These are phyloP conservation scores for Zingel zingel DNA, from an alignment of 2,113 vertebrate species.

Conservation along the genomic window DNA sequence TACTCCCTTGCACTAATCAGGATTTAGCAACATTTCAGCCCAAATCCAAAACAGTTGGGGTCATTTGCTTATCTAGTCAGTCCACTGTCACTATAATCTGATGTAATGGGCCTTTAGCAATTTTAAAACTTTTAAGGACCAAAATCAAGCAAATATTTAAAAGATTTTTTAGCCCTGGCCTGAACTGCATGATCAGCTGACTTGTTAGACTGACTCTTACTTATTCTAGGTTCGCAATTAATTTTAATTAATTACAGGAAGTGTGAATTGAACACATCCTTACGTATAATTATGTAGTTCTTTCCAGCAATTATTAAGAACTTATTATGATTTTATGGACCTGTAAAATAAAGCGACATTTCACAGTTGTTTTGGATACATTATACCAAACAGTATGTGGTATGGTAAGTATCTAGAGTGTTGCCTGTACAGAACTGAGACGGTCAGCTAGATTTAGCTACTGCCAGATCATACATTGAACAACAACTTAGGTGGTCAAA, in stretches of 20 bases:
- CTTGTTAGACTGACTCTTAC: not conserved
- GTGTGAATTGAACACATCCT: not conserved
- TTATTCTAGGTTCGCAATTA: not conserved
- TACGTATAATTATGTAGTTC: not conserved
- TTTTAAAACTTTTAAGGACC: no score
- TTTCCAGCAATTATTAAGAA: not conserved
- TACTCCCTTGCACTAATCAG: no score
- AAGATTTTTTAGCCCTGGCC: no score
- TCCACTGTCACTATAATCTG: not conserved
- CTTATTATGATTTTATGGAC: not conserved
- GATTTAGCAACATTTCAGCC: no score
- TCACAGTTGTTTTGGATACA: not conserved
- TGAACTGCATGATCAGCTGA: no score
- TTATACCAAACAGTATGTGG: not conserved
- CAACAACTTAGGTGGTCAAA: constrained; percentile 44
- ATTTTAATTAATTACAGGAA: not conserved
- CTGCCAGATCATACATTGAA: constrained; percentile 14
- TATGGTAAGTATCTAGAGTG: constrained; percentile 44
- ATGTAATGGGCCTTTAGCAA: no score
- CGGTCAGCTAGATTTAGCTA: constrained; percentile 49
- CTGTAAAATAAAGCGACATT: not conserved
- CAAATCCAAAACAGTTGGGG: no score
- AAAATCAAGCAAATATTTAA: not conserved
- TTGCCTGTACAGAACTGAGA: constrained; percentile 10
- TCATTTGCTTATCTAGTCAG: not conserved